Percentiles rank a stretch among this genome's conserved stretches.
phyloP scores from a whole-genome alignment of 2,113 vertebrate species.

The Sinocyclocheilus anophthalmus region DNA sequence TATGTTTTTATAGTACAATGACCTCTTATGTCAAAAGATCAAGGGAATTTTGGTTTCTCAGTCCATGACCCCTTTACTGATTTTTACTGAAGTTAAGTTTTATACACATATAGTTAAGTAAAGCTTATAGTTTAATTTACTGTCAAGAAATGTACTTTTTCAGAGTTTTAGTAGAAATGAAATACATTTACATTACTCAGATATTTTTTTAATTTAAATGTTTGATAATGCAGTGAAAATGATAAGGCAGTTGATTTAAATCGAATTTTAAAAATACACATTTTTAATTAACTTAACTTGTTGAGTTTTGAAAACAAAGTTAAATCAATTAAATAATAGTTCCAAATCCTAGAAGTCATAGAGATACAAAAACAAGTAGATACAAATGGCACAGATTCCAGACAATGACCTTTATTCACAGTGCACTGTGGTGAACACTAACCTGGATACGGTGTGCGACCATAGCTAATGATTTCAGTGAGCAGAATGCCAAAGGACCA shows the following conservation, averaged over 20 bases:
- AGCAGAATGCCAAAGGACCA: slow-evolving; percentile 97
- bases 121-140: neutral
- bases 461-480: slow-evolving; percentile 92
- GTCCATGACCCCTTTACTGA: neutral
- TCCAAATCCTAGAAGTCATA: neutral
- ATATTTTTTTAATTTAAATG: neutral
- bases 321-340: neutral
- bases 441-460: slow-evolving; percentile 91
- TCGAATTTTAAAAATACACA: no score
- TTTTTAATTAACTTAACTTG: neutral
- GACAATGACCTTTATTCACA: neutral
- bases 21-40: no score
- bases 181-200: neutral
- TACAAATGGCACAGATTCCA: neutral
- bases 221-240: no score
- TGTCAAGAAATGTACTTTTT: neutral
- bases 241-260: no score
- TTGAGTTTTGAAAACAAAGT: neutral
- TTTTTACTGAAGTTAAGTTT: neutral
- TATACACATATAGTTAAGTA: neutral
- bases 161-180: neutral
- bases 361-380: neutral
- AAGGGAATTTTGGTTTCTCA: no score
- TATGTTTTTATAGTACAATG: no score
- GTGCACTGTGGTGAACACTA: neutral